Percentiles rank a stretch among this genome's conserved stretches.
Evolutionary conservation across 2,797 vertebrate genomes (phyloP).

Genomic region (Aeoliscus strigatus): DNA sequence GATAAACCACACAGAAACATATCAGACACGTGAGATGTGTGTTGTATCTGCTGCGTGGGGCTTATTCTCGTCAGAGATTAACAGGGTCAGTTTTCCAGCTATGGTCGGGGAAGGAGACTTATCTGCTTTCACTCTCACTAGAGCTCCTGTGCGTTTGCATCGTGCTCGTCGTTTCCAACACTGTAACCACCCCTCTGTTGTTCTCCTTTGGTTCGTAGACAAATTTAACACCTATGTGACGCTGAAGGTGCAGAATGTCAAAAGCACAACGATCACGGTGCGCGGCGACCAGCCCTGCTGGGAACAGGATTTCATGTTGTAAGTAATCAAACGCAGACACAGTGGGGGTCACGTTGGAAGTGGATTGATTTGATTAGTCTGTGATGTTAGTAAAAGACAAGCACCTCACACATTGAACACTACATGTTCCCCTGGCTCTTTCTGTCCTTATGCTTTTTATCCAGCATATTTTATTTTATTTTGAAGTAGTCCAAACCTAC

Average conservation of each 20-base stretch:
- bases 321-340: slow-evolving; percentile 65
- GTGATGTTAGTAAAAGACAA: background rate
- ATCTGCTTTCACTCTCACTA: slow-evolving; percentile 46
- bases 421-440: background rate
- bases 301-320: slow-evolving; percentile 99
- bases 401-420: background rate
- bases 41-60: slow-evolving; percentile 15
- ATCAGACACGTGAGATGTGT: slow-evolving; percentile 6
- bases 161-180: background rate
- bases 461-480: background rate
- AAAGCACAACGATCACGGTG: slow-evolving; percentile 93
- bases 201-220: slow-evolving; percentile 72
- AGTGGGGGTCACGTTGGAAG: background rate
- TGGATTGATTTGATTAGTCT: slow-evolving; percentile 2
- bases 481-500: background rate
- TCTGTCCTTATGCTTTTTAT: background rate
- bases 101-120: slow-evolving; percentile 14
- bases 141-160: background rate
- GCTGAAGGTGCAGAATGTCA: slow-evolving; percentile 97
- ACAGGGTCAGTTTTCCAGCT: slow-evolving; percentile 42
- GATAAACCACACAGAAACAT: too few species aligned
- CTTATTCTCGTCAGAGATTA: slow-evolving; percentile 47
- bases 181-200: background rate
- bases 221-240: slow-evolving; percentile 97
- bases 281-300: slow-evolving; percentile 91